phyloP scores from a whole-genome alignment of 64 coral and sea anemone genomes.

The Dendrophyllia cribrosa region DNA sequence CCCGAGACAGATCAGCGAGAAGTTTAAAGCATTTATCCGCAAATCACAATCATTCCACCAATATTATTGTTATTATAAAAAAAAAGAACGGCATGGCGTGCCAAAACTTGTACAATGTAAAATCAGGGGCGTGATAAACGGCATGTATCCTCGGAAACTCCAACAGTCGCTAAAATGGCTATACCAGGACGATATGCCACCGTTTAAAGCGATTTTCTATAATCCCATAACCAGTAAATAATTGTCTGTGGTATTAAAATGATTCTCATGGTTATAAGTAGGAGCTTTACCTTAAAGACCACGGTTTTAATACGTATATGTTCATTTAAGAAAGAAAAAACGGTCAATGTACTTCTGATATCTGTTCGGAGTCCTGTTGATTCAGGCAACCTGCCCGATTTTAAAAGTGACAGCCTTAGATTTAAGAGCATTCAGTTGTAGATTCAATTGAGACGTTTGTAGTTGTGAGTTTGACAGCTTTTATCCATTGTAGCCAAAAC shows the following conservation, averaged over 20 bases:
- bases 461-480: conserved; percentile 1
- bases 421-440: background rate
- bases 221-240: conserved; percentile 36
- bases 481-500: background rate
- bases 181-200: background rate
- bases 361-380: conserved; percentile 9
- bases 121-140: background rate
- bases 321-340: background rate
- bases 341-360: background rate
- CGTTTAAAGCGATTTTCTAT: background rate
- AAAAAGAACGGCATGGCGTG: background rate
- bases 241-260: background rate
- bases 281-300: background rate
- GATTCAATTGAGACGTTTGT: background rate
- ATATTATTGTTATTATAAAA: background rate
- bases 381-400: conserved; percentile 18
- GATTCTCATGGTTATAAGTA: background rate
- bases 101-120: background rate
- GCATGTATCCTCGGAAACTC: background rate
- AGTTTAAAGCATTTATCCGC: background rate
- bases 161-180: background rate
- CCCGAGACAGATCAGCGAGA: background rate
- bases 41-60: background rate
- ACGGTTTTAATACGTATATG: background rate
- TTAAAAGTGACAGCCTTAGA: background rate